Base-by-base conservation (phyloP, 2,797 vertebrate genomes). In the Pelobates cultripes region DNA sequence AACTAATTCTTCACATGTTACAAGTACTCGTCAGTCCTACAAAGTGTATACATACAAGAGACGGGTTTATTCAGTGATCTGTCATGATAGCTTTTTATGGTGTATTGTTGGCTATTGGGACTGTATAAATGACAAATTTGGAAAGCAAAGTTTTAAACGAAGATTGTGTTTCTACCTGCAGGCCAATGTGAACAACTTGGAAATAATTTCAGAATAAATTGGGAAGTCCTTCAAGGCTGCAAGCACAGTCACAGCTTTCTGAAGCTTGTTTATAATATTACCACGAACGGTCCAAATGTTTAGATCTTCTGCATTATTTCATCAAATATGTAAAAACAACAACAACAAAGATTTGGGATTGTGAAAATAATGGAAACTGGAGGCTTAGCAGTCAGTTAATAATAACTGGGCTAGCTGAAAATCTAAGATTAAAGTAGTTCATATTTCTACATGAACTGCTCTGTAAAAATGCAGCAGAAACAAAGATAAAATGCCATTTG, bases 261-360 rank as follows among this genome's bases (percentile, higher is more conserved):
- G 47, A 6, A 51, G 5, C 47, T 69, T 43, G 10, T 12, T 43
- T 69, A 5, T 17, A 44, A 70, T 43, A n/a, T 70, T 70, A 70
- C 14, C 43, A 45, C 2, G 15, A 70, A 70, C 43, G 6, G 45
- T 45, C 68, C 43, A 7, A 45, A 70, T 7, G 40, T 43, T 42
- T 42, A 28, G 3, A 17, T 13, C 7, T 4, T 8, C 41, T 68
- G 28, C 28, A 68, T 7, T 17, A 70, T 45, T 44, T 14, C 68
- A 70, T 43, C 17, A 14, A 57, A 57, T 4, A 45, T 43, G 12
- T 70, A 44, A 42, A 45, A 14, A n/a, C 7, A 7, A 42, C 44
- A 70, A n/a, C 43, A 45, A 68, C 66, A 28, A 28, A 68, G 42
- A n/a, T 68, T 6, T 13, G 47, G 43, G n/a, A 70, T 70, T 70